Evolutionary conservation across 2,888 invertebrate genomes (phyloP).

Genomic region (Ormyrus nitidulus): DNA sequence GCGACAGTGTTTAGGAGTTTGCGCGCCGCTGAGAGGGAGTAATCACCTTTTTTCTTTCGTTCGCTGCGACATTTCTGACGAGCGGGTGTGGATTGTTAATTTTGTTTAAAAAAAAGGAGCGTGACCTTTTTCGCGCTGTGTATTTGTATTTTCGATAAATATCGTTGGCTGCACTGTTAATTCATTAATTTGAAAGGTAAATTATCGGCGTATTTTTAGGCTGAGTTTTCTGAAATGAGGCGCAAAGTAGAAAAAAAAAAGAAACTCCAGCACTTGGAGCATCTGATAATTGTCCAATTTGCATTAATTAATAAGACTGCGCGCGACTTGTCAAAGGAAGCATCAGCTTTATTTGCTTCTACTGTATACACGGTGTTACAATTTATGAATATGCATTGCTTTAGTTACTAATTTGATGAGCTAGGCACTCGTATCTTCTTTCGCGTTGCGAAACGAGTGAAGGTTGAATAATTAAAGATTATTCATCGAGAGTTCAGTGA

Average conservation of each 20-base stretch:
- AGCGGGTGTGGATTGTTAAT: too few relatives aligned
- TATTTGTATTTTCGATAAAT: too few relatives aligned
- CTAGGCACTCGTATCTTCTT: constrained; percentile 4
- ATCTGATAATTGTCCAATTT: constrained; percentile 36
- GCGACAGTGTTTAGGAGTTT: not conserved
- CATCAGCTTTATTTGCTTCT: not conserved
- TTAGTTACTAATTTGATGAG: constrained; percentile 38
- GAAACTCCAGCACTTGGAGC: not conserved
- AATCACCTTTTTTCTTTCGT: not conserved
- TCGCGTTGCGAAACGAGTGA: not conserved
- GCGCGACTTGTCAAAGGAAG: constrained; percentile 39
- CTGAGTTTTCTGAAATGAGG: not conserved
- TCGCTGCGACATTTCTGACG: too few relatives aligned
- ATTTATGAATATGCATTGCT: constrained; percentile 22
- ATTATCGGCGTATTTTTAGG: too few relatives aligned
- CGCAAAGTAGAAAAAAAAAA: not conserved
- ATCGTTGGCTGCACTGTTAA: too few relatives aligned
- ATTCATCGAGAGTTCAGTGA: constrained; percentile 28
- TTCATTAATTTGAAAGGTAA: too few relatives aligned
- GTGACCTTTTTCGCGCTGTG: too few relatives aligned
- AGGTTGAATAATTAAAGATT: constrained; percentile 38
- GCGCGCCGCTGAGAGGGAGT: not conserved
- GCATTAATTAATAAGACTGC: constrained; percentile 41
- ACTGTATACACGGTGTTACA: not conserved
- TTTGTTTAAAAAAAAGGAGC: too few relatives aligned